phyloP scores from a whole-genome alignment of 2,797 vertebrate genomes.

The Balearica regulorum region DNA sequence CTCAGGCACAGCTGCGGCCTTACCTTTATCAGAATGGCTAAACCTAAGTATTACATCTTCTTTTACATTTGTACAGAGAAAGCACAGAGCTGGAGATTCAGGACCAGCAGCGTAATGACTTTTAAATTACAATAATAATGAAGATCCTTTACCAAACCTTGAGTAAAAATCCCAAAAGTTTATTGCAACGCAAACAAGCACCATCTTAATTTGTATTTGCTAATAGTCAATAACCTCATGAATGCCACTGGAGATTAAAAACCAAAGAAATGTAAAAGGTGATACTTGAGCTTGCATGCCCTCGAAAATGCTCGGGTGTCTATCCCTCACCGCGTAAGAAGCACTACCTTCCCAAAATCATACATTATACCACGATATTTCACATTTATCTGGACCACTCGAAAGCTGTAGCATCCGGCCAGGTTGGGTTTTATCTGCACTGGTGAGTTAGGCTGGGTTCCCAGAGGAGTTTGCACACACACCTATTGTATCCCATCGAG shows the following conservation, averaged over 20 bases:
- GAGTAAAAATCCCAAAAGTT: neutral
- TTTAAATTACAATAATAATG: constrained; percentile 33
- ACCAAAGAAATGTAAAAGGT: neutral
- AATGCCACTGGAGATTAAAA: constrained; percentile 9
- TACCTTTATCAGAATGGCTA: neutral
- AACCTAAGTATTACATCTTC: neutral
- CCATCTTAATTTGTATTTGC: constrained; percentile 27
- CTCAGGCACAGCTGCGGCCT: neutral
- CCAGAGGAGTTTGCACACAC: neutral
- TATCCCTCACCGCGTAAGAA: neutral
- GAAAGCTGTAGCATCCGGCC: neutral
- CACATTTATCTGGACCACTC: neutral
- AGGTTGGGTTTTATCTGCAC: neutral
- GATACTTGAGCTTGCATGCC: neutral
- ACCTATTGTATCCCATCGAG: neutral
- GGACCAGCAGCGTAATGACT: constrained; percentile 19
- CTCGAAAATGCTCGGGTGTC: neutral
- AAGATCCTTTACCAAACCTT: neutral
- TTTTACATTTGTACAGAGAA: neutral
- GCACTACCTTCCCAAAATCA: neutral
- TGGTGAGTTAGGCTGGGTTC: neutral
- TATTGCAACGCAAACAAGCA: neutral
- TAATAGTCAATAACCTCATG: neutral
- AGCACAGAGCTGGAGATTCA: neutral
- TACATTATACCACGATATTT: neutral